Evolutionary conservation across 1,140 invertebrate genomes (phyloP), one percentile per base, ranked within the genome.

Genomic region (Samia ricini): DNA sequence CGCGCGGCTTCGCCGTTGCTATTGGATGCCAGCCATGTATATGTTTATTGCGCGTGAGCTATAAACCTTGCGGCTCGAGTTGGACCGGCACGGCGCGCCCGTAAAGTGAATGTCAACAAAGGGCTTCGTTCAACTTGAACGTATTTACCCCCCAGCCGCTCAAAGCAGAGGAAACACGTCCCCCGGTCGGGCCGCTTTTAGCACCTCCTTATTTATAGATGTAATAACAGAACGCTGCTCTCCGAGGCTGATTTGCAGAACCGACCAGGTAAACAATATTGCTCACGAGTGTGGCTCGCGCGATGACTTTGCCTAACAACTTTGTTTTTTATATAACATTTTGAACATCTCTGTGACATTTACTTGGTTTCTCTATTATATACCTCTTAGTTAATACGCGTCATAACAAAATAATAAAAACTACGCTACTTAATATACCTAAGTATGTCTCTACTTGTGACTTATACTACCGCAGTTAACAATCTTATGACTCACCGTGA

Each of bases 151-250:
- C 81, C 78, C 77, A 76, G 79, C 73, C 68, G 84, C 79, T 84
- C 84, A 85, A 85, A 85, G 83, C 82, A 70, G 67, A 88, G 85
- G 83, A 88, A 88, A 79, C 83, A 79, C 76, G 81, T 85, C 83
- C 79, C 83, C 85, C 79, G 77, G 74, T 64, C 76, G 70, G 79
- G 69, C 76, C 83, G 85, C 85, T 88, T 89, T 89, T 89, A 89
- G 85, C 85, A 88, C 85, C 87, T 89, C 78, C 82, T 79, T 87
- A 89, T 89, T 89, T 89, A 89, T 89, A 89, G 84, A 89, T 74
- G 76, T 73, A 85, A 83, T 79, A 83, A 79, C 78, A 74, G 63
- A 74, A 76, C 77, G 72, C 76, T 71, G 77, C 33, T 12, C 64
- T 71, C 61, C 67, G 77, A 76, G 68, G 72, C 74, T 77, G 81